phyloP scores from a whole-genome alignment of 2,888 invertebrate species.

The Altica lythri region DNA sequence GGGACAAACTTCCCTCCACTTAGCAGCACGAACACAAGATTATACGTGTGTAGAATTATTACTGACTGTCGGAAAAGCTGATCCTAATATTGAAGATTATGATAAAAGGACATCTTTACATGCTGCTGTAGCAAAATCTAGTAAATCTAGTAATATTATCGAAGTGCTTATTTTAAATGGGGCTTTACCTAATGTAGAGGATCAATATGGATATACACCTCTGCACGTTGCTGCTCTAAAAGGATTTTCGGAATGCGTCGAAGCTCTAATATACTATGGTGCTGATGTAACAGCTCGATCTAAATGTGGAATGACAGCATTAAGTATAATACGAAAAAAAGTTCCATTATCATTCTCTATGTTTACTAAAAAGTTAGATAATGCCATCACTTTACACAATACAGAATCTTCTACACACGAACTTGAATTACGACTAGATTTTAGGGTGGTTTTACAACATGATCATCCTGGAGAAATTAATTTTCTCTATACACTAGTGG shows the following conservation, averaged over 20 bases:
- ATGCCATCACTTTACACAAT: conserved; percentile 76
- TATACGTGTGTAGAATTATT: conserved; percentile 79
- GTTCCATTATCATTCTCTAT: conserved; percentile 84
- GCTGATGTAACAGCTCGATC: conserved; percentile 88
- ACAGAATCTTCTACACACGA: conserved; percentile 78
- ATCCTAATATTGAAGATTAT: conserved; percentile 78
- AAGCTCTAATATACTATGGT: conserved; percentile 80
- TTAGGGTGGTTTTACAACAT: conserved; percentile 79
- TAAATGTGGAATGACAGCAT: conserved; percentile 82
- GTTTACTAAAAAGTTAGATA: conserved; percentile 80
- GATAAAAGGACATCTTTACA: conserved; percentile 82
- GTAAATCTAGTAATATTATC: conserved; percentile 78
- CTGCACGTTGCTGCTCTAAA: conserved; percentile 85
- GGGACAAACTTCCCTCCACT: conserved; percentile 82
- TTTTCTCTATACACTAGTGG: conserved; percentile 84
- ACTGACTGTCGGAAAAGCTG: conserved; percentile 65
- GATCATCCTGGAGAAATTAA: conserved; percentile 84
- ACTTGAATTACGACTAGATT: conserved; percentile 80
- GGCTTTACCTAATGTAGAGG: conserved; percentile 81
- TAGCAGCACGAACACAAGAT: conserved; percentile 79
- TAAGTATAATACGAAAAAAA: conserved; percentile 83
- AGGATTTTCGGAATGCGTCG: conserved; percentile 82
- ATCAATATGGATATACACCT: conserved; percentile 84
- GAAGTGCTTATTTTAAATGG: conserved; percentile 79
- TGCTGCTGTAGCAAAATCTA: conserved; percentile 80